Base-by-base conservation (phyloP, 2,888 invertebrate species). In the Sinotaia quadrata region DNA sequence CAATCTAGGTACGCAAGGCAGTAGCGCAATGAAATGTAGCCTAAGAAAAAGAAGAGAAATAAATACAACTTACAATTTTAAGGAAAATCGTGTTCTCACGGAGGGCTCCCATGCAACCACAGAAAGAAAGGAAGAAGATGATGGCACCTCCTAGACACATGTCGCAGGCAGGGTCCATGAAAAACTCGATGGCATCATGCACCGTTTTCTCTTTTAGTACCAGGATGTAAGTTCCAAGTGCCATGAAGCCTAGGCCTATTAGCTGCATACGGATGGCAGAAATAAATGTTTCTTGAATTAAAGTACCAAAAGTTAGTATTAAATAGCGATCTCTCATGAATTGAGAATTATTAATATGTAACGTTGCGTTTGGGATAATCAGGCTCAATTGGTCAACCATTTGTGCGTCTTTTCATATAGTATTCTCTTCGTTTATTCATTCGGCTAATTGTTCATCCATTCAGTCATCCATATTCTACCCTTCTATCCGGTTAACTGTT, bases 121-220 rank as follows among this genome's bases (percentile, higher is more conserved):
- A 74, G 71, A 83, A 81, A 5, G 84, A 75, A 3, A 86, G 70
- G 51, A 81, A 67, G 47, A 83, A 78, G 49, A 81, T 77, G 33
- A 85, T 69, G 18, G 80, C 72, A 0, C 87, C 87, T 0, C 77
- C 80, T 4, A 83, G 75, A 60, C 81, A 82, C 77, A 86, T 78
- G 37, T 84, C 68, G 12, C 81, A 81, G 56, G 85, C 81, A 2
- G 87, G 87, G 69, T 87, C 87, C 54, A 87, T 81, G 73, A 87
- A 78, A 60, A 86, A 81, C 71, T 86, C 85, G 51, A 86, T 77
- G 21, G 79, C 77, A 68, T 85, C 85, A 15, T 76, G 73, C 0
- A 87, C 81, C n/a, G 69, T 68, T 69, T 84, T 85, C 56, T 84
- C 67, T 73, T 87, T 86, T 41, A 80, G 69, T 18, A 75, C 69